Percentiles rank a stretch among this genome's conserved stretches.
phyloP scores from a whole-genome alignment of 2,888 invertebrate species.

The Hirtodrosophila duncani region DNA sequence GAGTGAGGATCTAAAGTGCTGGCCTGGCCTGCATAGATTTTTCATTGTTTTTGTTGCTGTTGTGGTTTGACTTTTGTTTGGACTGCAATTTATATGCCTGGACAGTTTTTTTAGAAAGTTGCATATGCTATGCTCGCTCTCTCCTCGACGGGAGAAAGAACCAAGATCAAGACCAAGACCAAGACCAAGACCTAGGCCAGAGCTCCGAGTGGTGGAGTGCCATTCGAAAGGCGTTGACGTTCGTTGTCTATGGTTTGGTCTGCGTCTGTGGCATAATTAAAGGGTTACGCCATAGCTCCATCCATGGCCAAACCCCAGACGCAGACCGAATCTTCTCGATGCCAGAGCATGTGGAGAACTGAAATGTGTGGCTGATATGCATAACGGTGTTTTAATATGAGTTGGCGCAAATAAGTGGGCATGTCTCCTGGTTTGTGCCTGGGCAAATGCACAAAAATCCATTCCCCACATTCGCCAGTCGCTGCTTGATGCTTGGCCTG shows the following conservation, averaged over 20 bases:
- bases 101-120: constrained; percentile 68
- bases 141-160: constrained; percentile 14
- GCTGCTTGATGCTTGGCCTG: background rate
- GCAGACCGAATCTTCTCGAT: too few relatives aligned
- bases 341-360: too few relatives aligned
- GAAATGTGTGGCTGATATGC: constrained; percentile 66
- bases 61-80: constrained; percentile 18
- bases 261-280: constrained; percentile 62
- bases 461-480: constrained; percentile 27
- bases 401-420: constrained; percentile 62
- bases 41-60: constrained; percentile 22
- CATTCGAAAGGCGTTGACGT: constrained; percentile 71
- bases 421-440: constrained; percentile 36
- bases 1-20: too few relatives aligned
- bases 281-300: constrained; percentile 67
- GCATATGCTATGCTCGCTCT: constrained; percentile 20
- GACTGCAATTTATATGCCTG: constrained; percentile 53
- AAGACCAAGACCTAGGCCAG: constrained; percentile 14
- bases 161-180: constrained; percentile 11
- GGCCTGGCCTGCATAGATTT: constrained; percentile 5
- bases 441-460: constrained; percentile 30
- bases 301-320: constrained; percentile 49
- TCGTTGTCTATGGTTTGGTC: constrained; percentile 12
- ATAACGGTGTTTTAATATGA: constrained; percentile 72
- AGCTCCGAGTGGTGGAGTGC: constrained; percentile 39